Evolutionary conservation across 2,113 vertebrate species (phyloP).

Genomic region (Thunnus maccoyii): DNA sequence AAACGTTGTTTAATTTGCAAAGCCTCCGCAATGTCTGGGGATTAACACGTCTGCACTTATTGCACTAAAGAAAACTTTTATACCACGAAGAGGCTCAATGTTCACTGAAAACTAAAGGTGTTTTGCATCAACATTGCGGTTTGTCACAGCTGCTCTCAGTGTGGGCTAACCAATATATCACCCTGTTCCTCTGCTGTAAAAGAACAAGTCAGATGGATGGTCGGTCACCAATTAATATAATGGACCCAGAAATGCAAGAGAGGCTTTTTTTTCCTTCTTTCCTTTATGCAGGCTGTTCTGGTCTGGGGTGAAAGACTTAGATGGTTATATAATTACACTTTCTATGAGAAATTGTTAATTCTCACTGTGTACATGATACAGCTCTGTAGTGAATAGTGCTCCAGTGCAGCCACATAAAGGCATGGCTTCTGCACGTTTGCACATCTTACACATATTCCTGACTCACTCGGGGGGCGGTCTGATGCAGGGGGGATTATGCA

Average conservation of each 20-base stretch:
- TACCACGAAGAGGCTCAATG: neutral
- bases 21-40: neutral
- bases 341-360: neutral
- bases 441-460: slow-evolving; percentile 10
- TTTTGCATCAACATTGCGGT: neutral
- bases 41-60: slow-evolving; percentile 2
- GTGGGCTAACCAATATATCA: no score
- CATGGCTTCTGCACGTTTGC: slow-evolving; percentile 48
- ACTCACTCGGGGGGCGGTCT: neutral
- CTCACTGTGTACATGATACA: neutral
- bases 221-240: neutral
- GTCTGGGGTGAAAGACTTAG: neutral
- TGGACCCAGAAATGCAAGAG: neutral
- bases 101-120: no score
- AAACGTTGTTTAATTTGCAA: neutral
- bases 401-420: slow-evolving; percentile 2
- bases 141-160: no score
- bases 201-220: neutral
- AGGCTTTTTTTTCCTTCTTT: no score
- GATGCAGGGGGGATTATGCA: slow-evolving; percentile 44
- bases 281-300: neutral
- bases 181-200: neutral
- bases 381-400: neutral
- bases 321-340: neutral
- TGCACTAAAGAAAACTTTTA: neutral